These are phyloP conservation scores for Scolanthus callimorphus DNA, from an alignment of 92 coral and sea anemone genomes.

Conservation along the genomic window DNA sequence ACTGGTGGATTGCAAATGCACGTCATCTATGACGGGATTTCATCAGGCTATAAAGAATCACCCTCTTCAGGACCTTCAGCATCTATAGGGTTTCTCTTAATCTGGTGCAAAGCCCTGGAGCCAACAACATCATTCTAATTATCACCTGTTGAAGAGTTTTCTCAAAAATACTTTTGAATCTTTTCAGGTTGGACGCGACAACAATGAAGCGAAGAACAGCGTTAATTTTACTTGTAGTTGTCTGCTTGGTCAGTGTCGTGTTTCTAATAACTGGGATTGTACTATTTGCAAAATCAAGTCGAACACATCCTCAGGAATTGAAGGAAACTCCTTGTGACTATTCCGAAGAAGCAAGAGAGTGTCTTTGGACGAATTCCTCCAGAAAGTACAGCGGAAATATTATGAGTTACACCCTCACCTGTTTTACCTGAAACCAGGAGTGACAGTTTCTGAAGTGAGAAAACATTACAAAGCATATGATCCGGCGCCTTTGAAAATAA, in stretches of 20 bases:
- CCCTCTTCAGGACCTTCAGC: no score
- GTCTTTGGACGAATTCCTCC: slow-evolving; percentile 38
- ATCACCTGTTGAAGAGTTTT: no score
- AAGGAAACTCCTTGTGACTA: slow-evolving; percentile 17
- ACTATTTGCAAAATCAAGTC: slow-evolving; percentile 11
- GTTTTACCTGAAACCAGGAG: slow-evolving; percentile 35
- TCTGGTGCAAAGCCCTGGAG: no score
- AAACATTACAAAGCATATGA: slow-evolving; percentile 47
- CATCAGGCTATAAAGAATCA: no score
- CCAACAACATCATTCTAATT: no score
- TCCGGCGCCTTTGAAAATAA: slow-evolving; percentile 34
- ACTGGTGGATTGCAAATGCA: no score
- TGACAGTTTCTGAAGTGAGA: slow-evolving; percentile 26
- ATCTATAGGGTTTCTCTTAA: no score
- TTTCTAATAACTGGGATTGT: slow-evolving; percentile 56
- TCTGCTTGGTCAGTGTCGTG: slow-evolving; percentile 19
- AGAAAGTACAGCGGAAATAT: slow-evolving; percentile 39
- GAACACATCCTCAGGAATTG: background rate
- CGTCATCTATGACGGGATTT: no score
- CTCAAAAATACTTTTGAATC: background rate
- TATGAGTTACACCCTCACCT: slow-evolving; percentile 54
- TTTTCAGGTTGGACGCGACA: slow-evolving; percentile 24
- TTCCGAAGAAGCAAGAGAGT: slow-evolving; percentile 69
- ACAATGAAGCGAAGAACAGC: slow-evolving; percentile 18
- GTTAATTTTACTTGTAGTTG: background rate